A percentile compares a stretch with the other conserved stretches of the same genome.
Evolutionary conservation across 2,888 invertebrate species (phyloP).

Genomic region (Troides oblongomaculatus): DNA sequence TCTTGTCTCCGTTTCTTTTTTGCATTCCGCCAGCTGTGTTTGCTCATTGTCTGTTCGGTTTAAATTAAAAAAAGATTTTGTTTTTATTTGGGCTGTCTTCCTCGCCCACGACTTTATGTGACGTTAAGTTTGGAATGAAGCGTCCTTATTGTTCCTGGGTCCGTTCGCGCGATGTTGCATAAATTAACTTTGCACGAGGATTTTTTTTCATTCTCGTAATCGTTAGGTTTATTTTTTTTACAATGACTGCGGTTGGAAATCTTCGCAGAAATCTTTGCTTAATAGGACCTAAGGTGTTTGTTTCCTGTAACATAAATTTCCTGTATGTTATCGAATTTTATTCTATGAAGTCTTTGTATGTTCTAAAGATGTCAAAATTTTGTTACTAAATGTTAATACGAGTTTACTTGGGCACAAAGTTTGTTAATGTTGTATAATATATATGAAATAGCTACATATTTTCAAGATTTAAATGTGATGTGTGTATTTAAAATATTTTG

Average conservation of each 20-base stretch:
- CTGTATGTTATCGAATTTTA: no score
- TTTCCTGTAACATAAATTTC: no score
- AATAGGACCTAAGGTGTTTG: no score
- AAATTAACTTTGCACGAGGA: conserved; percentile 57
- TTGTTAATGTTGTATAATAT: no score
- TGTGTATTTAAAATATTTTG: no score
- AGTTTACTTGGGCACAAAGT: no score
- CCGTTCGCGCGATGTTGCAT: conserved; percentile 70
- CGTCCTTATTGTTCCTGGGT: conserved; percentile 68
- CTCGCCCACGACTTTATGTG: conserved; percentile 77
- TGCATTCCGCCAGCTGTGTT: conserved; percentile 77
- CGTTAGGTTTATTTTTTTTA: not conserved
- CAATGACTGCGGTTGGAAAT: not conserved
- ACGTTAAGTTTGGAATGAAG: conserved; percentile 75
- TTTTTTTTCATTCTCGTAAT: conserved; percentile 43
- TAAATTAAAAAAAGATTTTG: conserved; percentile 69
- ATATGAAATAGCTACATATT: no score
- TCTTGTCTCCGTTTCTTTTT: conserved; percentile 63
- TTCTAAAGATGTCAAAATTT: no score
- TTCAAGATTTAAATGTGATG: no score
- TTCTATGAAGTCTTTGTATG: no score
- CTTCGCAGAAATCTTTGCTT: not conserved
- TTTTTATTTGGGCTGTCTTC: conserved; percentile 67
- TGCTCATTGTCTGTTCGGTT: conserved; percentile 75
- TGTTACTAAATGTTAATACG: no score